phyloP scores from a whole-genome alignment of 1,140 invertebrate genomes.

The Cyclina sinensis region DNA sequence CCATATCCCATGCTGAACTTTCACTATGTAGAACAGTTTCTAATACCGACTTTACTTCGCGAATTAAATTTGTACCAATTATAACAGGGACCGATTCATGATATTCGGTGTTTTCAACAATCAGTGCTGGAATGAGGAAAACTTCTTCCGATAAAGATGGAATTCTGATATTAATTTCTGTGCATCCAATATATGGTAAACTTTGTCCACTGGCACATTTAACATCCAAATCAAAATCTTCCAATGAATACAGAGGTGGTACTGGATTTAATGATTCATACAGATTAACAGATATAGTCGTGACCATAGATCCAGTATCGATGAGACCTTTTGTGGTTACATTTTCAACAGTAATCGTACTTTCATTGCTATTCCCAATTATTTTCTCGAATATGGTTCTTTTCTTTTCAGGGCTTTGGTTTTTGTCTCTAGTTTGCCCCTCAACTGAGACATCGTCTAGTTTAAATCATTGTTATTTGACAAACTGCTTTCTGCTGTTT shows the following conservation, averaged over 20 bases:
- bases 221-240: conserved; percentile 27
- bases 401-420: not conserved
- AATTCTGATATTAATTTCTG: not conserved
- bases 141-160: not conserved
- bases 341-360: not conserved
- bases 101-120: not conserved
- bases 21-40: not conserved
- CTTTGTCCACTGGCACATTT: not conserved
- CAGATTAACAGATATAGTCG: not conserved
- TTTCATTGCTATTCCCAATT: not conserved
- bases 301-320: conserved; percentile 22
- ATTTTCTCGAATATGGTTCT: not conserved
- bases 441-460: not conserved
- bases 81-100: not conserved
- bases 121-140: not conserved
- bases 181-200: not conserved
- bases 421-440: not conserved
- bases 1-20: not conserved
- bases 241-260: not conserved
- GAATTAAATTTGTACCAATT: conserved; percentile 3
- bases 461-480: no score
- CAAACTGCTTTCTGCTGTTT: no score
- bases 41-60: not conserved
- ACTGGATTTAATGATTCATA: not conserved
- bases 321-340: not conserved